Conservation (phyloP, 2,888 invertebrate genomes). For the Andrena haemorrhoa region DNA sequence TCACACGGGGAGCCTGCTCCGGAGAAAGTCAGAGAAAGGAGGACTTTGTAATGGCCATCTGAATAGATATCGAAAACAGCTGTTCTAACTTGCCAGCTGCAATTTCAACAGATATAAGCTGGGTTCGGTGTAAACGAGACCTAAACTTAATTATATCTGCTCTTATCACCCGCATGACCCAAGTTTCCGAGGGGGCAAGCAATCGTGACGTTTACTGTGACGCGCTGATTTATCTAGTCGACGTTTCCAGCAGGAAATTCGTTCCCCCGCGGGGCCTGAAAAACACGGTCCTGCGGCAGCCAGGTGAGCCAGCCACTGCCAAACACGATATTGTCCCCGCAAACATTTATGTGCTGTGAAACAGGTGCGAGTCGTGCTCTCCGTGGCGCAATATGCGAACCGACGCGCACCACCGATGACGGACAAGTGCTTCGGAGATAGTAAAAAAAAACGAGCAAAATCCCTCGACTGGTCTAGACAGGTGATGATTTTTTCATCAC, state of each 20-base stretch:
- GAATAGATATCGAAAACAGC: too few species aligned
- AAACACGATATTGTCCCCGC: slow-evolving; percentile 69
- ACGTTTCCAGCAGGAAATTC: neutral
- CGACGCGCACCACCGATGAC: slow-evolving; percentile 49
- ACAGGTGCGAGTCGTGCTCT: slow-evolving; percentile 56
- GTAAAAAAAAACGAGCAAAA: neutral
- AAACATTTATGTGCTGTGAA: slow-evolving; percentile 65
- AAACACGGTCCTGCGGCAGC: slow-evolving; percentile 22
- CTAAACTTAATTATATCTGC: too few species aligned
- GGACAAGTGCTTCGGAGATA: slow-evolving; percentile 46
- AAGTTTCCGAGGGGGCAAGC: too few species aligned
- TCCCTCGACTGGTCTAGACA: neutral
- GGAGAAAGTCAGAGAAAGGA: too few species aligned
- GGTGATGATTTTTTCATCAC: neutral
- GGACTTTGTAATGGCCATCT: too few species aligned
- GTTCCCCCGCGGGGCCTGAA: neutral
- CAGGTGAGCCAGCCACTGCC: slow-evolving; percentile 67
- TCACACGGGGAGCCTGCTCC: too few species aligned
- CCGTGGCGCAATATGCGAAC: slow-evolving; percentile 53
- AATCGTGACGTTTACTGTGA: neutral
- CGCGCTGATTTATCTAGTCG: slow-evolving; percentile 3
- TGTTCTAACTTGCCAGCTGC: too few species aligned
- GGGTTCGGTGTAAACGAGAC: too few species aligned
- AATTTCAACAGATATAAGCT: too few species aligned
- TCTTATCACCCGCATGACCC: too few species aligned